Evolutionary conservation across 2,797 vertebrate genomes (phyloP), one percentile per base, ranked within the genome.

Genomic region (Enteromius fasciolatus): DNA sequence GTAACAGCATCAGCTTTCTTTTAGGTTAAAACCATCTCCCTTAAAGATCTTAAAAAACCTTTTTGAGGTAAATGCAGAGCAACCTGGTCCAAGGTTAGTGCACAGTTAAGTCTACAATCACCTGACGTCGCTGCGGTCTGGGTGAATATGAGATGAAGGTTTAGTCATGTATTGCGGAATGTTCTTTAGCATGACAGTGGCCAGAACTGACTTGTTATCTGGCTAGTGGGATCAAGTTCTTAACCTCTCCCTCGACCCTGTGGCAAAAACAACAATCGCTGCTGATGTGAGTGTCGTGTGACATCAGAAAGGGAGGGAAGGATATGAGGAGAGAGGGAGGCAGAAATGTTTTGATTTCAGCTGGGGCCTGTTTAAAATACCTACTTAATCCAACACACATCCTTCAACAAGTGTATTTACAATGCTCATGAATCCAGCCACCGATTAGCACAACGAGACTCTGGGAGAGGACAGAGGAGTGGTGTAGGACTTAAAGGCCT

Each of bases 151-250:
- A 31, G 46, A 44, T 82, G 48, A 76, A 86, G 82, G 85, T 85
- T 83, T 76, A 80, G 86, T 89, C 85, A 88, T 91, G 90, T 88
- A 89, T 85, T 85, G 87, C 82, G 89, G 92, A 92, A 93, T 93
- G 93, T 91, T 90, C 87, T 89, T 90, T 84, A 80, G 78, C 78
- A 89, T 90, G 92, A 94, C 90, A 87, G 92, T 84, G 91, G 89
- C 87, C 92, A 92, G 91, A 93, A 90, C 92, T 88, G 50, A 89
- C 89, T 89, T 89, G 91, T 93, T 93, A 95, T 94, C 92, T 93
- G 87, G 70, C 78, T 83, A 90, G 87, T 90, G 89, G 92, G 92
- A 92, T 94, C 92, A 93, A 92, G 92, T 94, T 94, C 93, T 94
- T 94, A 94, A 93, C 94, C 93, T 93, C 89, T 90, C 73, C 85